phyloP scores from a whole-genome alignment of 2,888 invertebrate species.

The Tetramorium bicarinatum region DNA sequence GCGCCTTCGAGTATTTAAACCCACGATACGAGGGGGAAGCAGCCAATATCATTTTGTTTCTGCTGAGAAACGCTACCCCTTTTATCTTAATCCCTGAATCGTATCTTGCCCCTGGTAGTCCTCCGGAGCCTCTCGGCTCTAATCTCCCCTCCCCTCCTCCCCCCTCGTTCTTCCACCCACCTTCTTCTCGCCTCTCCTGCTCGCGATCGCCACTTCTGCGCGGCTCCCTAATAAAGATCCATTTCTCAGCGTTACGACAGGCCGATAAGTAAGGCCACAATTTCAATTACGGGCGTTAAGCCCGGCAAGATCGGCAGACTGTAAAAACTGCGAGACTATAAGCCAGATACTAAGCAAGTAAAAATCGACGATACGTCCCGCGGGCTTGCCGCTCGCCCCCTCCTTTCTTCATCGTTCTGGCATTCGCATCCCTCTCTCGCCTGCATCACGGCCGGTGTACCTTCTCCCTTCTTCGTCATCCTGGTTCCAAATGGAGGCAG shows the following conservation, averaged over 20 bases:
- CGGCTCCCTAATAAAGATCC: conserved; percentile 78
- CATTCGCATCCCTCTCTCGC: conserved; percentile 28
- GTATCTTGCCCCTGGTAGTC: conserved; percentile 53
- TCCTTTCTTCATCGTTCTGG: conserved; percentile 1
- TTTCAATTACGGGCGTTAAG: conserved; percentile 80
- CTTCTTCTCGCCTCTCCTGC: conserved; percentile 55
- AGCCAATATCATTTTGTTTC: conserved; percentile 73
- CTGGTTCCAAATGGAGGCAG: conserved; percentile 26
- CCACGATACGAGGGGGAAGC: conserved; percentile 13
- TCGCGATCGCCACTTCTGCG: conserved; percentile 60
- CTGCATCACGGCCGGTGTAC: conserved; percentile 4
- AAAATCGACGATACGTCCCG: conserved; percentile 79
- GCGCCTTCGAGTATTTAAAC: conserved; percentile 37
- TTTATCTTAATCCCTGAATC: conserved; percentile 56
- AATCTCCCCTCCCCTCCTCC: conserved; percentile 54
- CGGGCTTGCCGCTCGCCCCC: conserved; percentile 62
- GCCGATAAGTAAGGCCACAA: conserved; percentile 79
- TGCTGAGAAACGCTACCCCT: conserved; percentile 42
- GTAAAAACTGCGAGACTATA: conserved; percentile 79
- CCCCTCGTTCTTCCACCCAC: conserved; percentile 55
- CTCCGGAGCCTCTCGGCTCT: conserved; percentile 10
- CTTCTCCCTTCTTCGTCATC: conserved; percentile 25
- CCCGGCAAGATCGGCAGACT: conserved; percentile 72
- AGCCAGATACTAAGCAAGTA: conserved; percentile 78
- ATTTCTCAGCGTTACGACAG: conserved; percentile 79